A percentile compares a stretch with the other conserved stretches of the same genome.
phyloP scores from a whole-genome alignment of 2,888 invertebrate genomes.

The Lithophane ornitopus region DNA sequence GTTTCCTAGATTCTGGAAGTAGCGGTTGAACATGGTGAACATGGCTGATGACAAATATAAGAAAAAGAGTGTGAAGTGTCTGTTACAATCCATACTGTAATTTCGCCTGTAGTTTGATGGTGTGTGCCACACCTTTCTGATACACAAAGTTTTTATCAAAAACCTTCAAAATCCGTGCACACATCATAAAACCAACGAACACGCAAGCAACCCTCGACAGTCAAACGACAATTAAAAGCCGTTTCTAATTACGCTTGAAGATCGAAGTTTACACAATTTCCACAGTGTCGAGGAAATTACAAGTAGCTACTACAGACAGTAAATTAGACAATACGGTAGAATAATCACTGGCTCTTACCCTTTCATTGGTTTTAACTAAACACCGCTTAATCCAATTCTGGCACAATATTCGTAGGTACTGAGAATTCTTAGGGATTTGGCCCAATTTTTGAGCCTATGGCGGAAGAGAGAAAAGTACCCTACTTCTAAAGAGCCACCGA shows the following conservation, averaged over 20 bases:
- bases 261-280: slow-evolving; percentile 54
- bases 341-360: slow-evolving; percentile 69
- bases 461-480: neutral
- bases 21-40: neutral
- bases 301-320: slow-evolving; percentile 44
- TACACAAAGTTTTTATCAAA: no score
- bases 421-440: slow-evolving; percentile 52
- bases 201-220: neutral
- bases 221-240: slow-evolving; percentile 47
- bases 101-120: no score
- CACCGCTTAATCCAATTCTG: slow-evolving; percentile 75
- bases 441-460: slow-evolving; percentile 35
- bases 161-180: neutral
- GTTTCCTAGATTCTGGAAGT: neutral
- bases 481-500: no score
- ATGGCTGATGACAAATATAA: no score
- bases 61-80: no score
- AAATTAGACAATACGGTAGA: slow-evolving; percentile 66
- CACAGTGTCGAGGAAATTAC: slow-evolving; percentile 56
- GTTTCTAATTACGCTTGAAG: slow-evolving; percentile 61
- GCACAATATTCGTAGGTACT: slow-evolving; percentile 68
- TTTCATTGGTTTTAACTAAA: slow-evolving; percentile 75
- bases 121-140: no score
- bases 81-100: no score
- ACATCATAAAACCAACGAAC: slow-evolving; percentile 3